Evolutionary conservation across 2,888 invertebrate genomes (phyloP).

Genomic region (Ochlodes sylvanus): DNA sequence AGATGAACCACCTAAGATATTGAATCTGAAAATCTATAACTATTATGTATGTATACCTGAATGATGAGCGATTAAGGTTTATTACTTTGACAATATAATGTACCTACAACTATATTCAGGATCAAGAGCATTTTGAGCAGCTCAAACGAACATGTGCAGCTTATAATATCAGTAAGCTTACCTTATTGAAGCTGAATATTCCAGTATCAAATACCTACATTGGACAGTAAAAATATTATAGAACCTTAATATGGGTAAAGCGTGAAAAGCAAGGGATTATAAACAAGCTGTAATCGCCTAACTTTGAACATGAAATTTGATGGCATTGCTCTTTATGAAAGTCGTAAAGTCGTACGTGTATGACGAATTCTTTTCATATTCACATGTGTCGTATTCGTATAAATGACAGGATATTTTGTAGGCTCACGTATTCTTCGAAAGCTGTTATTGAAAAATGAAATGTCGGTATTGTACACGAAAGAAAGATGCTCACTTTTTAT

Average conservation of each 20-base stretch:
- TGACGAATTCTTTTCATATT: slow-evolving; percentile 46
- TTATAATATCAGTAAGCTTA: too few relatives aligned
- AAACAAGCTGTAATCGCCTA: slow-evolving; percentile 46
- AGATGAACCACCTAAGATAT: too few relatives aligned
- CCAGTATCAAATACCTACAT: slow-evolving; percentile 1
- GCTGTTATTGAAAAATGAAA: slow-evolving; percentile 30
- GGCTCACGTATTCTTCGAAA: slow-evolving; percentile 30
- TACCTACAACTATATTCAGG: too few relatives aligned
- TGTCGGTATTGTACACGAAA: neutral
- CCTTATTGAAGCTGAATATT: neutral
- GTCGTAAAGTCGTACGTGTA: slow-evolving; percentile 45
- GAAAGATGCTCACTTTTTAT: neutral
- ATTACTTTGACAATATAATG: too few relatives aligned
- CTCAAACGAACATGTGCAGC: too few relatives aligned
- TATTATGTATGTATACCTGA: too few relatives aligned
- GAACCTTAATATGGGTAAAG: slow-evolving; percentile 40
- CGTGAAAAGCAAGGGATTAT: slow-evolving; percentile 47
- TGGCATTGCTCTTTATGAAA: slow-evolving; percentile 44
- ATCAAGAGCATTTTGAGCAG: too few relatives aligned
- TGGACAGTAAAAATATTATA: slow-evolving; percentile 39
- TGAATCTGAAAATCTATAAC: too few relatives aligned
- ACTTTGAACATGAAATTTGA: slow-evolving; percentile 47
- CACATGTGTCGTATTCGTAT: slow-evolving; percentile 36
- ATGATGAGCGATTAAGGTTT: too few relatives aligned
- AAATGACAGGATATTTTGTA: slow-evolving; percentile 30